Evolutionary conservation across 2,888 invertebrate species (phyloP).

Genomic region (Diplazon laetatorius): DNA sequence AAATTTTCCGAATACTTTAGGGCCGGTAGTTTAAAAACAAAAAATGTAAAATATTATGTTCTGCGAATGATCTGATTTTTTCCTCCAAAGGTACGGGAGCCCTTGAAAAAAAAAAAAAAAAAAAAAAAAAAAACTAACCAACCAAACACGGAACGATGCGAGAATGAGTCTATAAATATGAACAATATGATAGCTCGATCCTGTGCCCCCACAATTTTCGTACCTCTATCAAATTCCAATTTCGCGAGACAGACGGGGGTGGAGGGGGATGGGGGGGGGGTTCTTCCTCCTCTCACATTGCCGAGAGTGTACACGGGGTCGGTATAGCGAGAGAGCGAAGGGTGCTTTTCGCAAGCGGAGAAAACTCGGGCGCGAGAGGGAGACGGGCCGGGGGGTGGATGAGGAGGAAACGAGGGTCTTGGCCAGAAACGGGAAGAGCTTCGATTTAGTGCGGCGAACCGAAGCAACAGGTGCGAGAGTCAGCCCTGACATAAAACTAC

Average conservation of each 20-base stretch:
- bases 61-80: no score
- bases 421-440: conserved; percentile 69
- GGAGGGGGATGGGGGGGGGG: no score
- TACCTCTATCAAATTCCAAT: conserved; percentile 63
- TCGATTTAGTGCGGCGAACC: conserved; percentile 80
- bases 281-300: conserved; percentile 52
- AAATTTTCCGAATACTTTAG: no score
- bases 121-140: no score
- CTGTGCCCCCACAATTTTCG: conserved; percentile 17
- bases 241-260: conserved; percentile 55
- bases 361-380: neutral
- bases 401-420: conserved; percentile 46
- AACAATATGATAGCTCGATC: no score
- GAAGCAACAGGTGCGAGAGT: conserved; percentile 81
- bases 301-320: neutral
- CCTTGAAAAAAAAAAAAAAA: no score
- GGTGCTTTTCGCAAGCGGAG: no score
- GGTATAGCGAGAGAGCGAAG: neutral
- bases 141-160: no score
- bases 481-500: conserved; percentile 76
- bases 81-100: no score
- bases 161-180: no score
- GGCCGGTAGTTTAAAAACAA: no score
- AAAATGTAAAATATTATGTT: no score
- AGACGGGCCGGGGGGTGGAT: neutral